These are phyloP conservation scores for Chaetops frenatus DNA, from an alignment of 2,113 vertebrate species.

Conservation along the genomic window DNA sequence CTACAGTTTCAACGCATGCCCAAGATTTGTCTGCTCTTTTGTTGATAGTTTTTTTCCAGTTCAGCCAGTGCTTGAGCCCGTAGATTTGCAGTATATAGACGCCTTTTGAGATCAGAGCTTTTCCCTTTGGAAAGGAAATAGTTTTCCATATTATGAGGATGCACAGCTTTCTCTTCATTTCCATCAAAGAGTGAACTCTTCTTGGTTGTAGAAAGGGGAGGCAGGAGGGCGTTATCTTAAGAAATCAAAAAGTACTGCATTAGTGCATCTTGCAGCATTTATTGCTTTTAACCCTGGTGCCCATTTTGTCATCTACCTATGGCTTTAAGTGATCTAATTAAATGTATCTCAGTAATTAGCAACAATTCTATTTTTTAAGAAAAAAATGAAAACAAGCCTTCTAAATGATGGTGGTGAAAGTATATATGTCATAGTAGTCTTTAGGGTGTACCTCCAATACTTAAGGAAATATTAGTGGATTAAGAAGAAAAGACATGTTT, in stretches of 20 bases:
- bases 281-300: not conserved
- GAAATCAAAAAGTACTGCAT: slow-evolving; percentile 21
- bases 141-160: slow-evolving; percentile 35
- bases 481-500: not conserved
- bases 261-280: not conserved
- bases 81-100: slow-evolving; percentile 78
- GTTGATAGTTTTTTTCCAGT: slow-evolving; percentile 77
- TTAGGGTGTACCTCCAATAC: not conserved
- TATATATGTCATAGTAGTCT: not conserved
- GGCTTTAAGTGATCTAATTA: not conserved
- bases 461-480: not conserved
- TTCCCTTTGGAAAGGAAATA: not conserved
- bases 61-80: slow-evolving; percentile 76
- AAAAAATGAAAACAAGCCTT: not conserved
- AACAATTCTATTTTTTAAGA: not conserved
- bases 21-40: slow-evolving; percentile 83
- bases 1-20: slow-evolving; percentile 78
- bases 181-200: slow-evolving; percentile 85
- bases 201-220: slow-evolving; percentile 71
- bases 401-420: not conserved
- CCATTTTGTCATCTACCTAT: not conserved
- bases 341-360: not conserved
- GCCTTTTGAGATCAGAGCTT: slow-evolving; percentile 73
- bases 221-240: slow-evolving; percentile 60
- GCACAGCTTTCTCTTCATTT: slow-evolving; percentile 76